A percentile compares a stretch with the other conserved stretches of the same genome.
Conservation (phyloP, 2,797 vertebrate genomes). For the Alectoris magna region DNA sequence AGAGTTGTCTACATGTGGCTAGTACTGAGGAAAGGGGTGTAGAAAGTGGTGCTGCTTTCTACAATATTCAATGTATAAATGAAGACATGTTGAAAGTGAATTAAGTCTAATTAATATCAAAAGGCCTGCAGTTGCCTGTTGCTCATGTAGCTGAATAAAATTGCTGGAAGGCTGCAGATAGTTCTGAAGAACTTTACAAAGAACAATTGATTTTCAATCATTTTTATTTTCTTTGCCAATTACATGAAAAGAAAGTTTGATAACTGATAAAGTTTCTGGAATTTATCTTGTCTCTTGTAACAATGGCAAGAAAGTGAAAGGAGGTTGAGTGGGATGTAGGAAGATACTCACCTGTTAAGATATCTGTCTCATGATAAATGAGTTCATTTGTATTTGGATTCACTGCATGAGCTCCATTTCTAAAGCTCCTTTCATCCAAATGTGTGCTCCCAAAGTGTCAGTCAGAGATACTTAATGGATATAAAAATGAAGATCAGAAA, state of each 20-base stretch:
- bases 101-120: slow-evolving; percentile 69
- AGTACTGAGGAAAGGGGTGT: not conserved
- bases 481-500: not conserved
- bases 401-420: not conserved
- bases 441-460: not conserved
- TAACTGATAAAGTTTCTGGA: slow-evolving; percentile 21
- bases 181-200: slow-evolving; percentile 39
- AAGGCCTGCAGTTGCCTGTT: not conserved
- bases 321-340: not conserved
- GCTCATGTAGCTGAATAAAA: not conserved
- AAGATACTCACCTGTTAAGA: slow-evolving; percentile 18
- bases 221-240: slow-evolving; percentile 40
- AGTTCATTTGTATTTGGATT: slow-evolving; percentile 27
- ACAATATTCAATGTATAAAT: slow-evolving; percentile 28
- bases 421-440: slow-evolving; percentile 16
- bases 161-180: not conserved
- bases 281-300: slow-evolving; percentile 17
- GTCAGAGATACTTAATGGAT: not conserved
- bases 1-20: not conserved
- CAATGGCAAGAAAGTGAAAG: slow-evolving; percentile 45
- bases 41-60: slow-evolving; percentile 8
- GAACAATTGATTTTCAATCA: slow-evolving; percentile 35
- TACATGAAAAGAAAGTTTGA: slow-evolving; percentile 1
- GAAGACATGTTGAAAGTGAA: slow-evolving; percentile 52
- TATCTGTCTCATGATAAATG: not conserved